These are phyloP conservation scores for Eulemur rufifrons DNA, from an alignment of 2,113 vertebrate genomes.

Conservation along the genomic window DNA sequence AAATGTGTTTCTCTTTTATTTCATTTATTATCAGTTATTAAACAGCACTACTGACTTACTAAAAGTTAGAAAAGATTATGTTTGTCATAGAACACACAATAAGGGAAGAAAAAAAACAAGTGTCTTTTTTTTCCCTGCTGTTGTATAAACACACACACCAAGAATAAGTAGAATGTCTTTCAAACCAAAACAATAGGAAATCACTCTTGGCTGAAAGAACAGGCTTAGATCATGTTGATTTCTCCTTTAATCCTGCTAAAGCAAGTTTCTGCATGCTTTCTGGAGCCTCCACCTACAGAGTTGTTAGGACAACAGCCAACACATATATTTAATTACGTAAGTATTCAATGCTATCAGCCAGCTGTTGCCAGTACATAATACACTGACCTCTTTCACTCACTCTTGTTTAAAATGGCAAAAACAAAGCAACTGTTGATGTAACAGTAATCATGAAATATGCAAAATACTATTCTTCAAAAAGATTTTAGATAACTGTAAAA, in stretches of 20 bases:
- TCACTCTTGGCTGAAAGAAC: slow-evolving; percentile 57
- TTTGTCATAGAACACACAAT: slow-evolving; percentile 37
- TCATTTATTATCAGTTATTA: slow-evolving; percentile 40
- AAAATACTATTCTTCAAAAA: slow-evolving; percentile 63
- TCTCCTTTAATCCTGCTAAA: slow-evolving; percentile 77
- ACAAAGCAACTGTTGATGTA: slow-evolving; percentile 72
- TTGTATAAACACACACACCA: slow-evolving; percentile 68
- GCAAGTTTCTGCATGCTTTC: slow-evolving; percentile 80
- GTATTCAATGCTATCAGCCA: slow-evolving; percentile 77
- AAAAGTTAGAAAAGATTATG: slow-evolving; percentile 54
- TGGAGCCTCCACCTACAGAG: slow-evolving; percentile 59
- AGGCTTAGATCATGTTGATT: slow-evolving; percentile 63
- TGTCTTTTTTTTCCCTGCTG: slow-evolving; percentile 32
- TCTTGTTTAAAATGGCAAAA: slow-evolving; percentile 70
- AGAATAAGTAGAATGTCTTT: slow-evolving; percentile 66
- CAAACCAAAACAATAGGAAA: slow-evolving; percentile 75
- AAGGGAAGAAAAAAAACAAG: slow-evolving; percentile 34
- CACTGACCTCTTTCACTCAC: slow-evolving; percentile 76
- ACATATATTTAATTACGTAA: slow-evolving; percentile 76
- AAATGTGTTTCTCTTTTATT: not conserved
- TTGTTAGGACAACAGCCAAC: slow-evolving; percentile 78
- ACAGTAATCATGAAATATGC: slow-evolving; percentile 62
- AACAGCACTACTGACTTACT: not conserved
- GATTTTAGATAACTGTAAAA: slow-evolving; percentile 62
- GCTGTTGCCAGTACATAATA: slow-evolving; percentile 75